Evolutionary conservation across 1,140 invertebrate genomes (phyloP).

Genomic region (Aphelinus certus): DNA sequence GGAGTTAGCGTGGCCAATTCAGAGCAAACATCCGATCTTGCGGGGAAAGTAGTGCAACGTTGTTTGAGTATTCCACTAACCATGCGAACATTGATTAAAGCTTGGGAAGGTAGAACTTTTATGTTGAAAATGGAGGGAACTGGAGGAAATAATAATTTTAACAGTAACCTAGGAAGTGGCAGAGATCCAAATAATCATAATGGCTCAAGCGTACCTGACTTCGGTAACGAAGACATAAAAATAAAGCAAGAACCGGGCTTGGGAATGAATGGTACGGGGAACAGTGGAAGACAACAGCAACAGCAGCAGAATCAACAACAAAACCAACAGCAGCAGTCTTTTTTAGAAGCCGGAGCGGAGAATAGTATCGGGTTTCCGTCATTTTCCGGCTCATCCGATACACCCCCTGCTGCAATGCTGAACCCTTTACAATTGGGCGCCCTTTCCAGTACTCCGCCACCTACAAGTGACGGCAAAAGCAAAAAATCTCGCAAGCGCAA

Average conservation of each 20-base stretch:
- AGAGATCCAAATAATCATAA: slow-evolving; percentile 59
- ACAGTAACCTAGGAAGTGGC: slow-evolving; percentile 53
- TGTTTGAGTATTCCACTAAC: slow-evolving; percentile 92
- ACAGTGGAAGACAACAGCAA: slow-evolving; percentile 53
- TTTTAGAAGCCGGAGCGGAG: slow-evolving; percentile 68
- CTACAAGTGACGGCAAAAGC: slow-evolving; percentile 34
- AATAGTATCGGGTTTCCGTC: slow-evolving; percentile 68
- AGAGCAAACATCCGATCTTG: slow-evolving; percentile 77
- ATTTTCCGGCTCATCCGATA: slow-evolving; percentile 67
- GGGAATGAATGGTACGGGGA: slow-evolving; percentile 56
- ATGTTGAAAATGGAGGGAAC: slow-evolving; percentile 54
- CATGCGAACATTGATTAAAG: slow-evolving; percentile 69
- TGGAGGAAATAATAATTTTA: slow-evolving; percentile 63
- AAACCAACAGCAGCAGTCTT: slow-evolving; percentile 61
- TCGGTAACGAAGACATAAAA: slow-evolving; percentile 65
- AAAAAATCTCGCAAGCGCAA: slow-evolving; percentile 65
- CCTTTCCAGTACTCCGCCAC: slow-evolving; percentile 39
- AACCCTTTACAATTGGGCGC: slow-evolving; percentile 60
- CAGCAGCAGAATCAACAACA: slow-evolving; percentile 58
- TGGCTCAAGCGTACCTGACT: slow-evolving; percentile 62
- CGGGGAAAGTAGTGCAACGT: slow-evolving; percentile 87
- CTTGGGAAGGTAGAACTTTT: slow-evolving; percentile 65
- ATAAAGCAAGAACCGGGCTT: slow-evolving; percentile 68
- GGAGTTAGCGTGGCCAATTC: slow-evolving; percentile 66
- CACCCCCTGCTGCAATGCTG: slow-evolving; percentile 55